phyloP scores from a whole-genome alignment of 2,797 vertebrate genomes.

The Trachurus trachurus region DNA sequence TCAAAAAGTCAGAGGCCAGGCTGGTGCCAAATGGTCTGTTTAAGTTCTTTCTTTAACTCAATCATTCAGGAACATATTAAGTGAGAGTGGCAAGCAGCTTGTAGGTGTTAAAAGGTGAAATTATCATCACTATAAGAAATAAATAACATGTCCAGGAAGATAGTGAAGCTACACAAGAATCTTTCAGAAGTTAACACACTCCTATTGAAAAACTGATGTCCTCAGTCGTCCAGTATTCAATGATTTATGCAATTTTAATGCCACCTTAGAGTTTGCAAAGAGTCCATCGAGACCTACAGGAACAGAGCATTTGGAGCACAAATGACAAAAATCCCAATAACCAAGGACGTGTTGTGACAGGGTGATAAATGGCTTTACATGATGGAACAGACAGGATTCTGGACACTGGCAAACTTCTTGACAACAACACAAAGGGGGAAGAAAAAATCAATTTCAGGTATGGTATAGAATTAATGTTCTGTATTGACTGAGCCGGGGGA shows the following conservation, averaged over 20 bases:
- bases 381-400: slow-evolving; percentile 62
- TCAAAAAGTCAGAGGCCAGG: slow-evolving; percentile 29
- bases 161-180: not conserved
- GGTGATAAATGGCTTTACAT: slow-evolving; percentile 69
- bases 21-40: slow-evolving; percentile 11
- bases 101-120: slow-evolving; percentile 4
- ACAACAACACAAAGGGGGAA: slow-evolving; percentile 43
- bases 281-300: slow-evolving; percentile 8
- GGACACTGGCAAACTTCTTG: slow-evolving; percentile 55
- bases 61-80: slow-evolving; percentile 19
- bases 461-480: slow-evolving; percentile 65
- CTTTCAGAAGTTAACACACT: not conserved
- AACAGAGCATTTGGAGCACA: slow-evolving; percentile 29
- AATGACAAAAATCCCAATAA: slow-evolving; percentile 53
- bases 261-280: slow-evolving; percentile 10
- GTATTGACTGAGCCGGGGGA: slow-evolving; percentile 55
- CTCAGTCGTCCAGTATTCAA: not conserved
- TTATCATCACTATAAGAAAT: slow-evolving; percentile 4
- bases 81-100: not conserved
- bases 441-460: slow-evolving; percentile 69
- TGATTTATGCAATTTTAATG: slow-evolving; percentile 24
- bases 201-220: slow-evolving; percentile 1
- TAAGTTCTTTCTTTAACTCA: slow-evolving; percentile 18
- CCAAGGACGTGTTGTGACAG: slow-evolving; percentile 59
- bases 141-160: not conserved